Evolutionary conservation across 35 echinoderm and acorn worm genomes (phyloP), one percentile per base, ranked within the genome.

Genomic region (Diadema setosum): DNA sequence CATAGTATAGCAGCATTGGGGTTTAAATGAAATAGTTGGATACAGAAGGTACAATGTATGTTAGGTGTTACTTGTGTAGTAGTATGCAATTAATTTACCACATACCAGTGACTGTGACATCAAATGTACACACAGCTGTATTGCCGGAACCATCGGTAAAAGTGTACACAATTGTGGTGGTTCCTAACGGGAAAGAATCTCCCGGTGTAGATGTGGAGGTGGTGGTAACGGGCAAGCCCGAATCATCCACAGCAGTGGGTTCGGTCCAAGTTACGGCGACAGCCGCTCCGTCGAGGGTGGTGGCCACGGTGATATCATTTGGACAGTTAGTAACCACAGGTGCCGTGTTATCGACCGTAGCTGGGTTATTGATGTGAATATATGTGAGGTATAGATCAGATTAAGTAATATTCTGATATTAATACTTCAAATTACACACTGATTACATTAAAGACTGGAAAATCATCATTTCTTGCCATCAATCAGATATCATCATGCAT

Each of bases 161-260:
- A 9, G 83, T 85, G 39, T 91, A 91, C 18, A 37, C 37, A 20
- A 91, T 74, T 9, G 17, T 9, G 6, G 90, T 91, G 24, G 42
- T 27, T 59, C 90, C 90, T 9, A 85, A 24, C 3, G 69, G 1
- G 45, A 91, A 91, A 15, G 16, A 59, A 75, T 85, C 55, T 8
- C 82, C 82, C 1, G 90, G 73, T 24, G 20, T 49, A 49, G 42
- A 35, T 39, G 46, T 32, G 12, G 60, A 65, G 3, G 50, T 70
- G 7, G 58, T 44, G 18, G 55, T 20, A 0, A 90, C 80, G 20
- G 25, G 42, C n/a, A n/a, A n/a, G 18, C 96, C 96, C 5, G 96
- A 94, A 52, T 91, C 83, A 63, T 98, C 96, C 3, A 67, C 86
- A 14, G 92, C 81, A 30, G 83, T 82, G 8, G 96, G 92, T 70